Evolutionary conservation across 2,797 vertebrate genomes (phyloP).

Genomic region (Pelobates cultripes): DNA sequence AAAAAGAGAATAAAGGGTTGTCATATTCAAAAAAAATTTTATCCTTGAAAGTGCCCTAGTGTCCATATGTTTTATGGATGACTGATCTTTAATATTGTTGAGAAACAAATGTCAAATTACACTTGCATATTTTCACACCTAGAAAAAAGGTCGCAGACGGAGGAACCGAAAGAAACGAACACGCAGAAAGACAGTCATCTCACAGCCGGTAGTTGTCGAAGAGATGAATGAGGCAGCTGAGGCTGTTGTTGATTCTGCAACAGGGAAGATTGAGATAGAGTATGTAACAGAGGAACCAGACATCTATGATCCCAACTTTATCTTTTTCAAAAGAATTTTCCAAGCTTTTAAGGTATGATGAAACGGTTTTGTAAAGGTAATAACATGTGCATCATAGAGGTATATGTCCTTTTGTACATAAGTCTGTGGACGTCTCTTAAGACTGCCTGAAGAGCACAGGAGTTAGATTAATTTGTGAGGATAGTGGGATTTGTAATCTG

Average conservation of each 20-base stretch:
- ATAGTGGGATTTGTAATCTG: no score
- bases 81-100: no score
- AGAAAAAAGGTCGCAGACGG: slow-evolving; percentile 86
- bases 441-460: no score
- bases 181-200: slow-evolving; percentile 74
- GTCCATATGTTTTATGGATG: no score
- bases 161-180: slow-evolving; percentile 89
- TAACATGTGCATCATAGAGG: no score
- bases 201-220: slow-evolving; percentile 53
- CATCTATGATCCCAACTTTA: slow-evolving; percentile 90
- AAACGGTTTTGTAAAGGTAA: no score
- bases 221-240: slow-evolving; percentile 70
- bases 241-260: slow-evolving; percentile 58
- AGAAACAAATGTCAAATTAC: neutral
- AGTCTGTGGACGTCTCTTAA: no score
- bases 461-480: no score
- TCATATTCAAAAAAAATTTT: no score
- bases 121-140: neutral
- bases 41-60: no score
- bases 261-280: slow-evolving; percentile 81
- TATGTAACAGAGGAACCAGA: slow-evolving; percentile 89
- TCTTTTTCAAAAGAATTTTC: slow-evolving; percentile 93
- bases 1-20: no score
- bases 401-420: no score
- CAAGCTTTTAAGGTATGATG: slow-evolving; percentile 87